These are phyloP conservation scores for Verasper variegatus DNA, from an alignment of 2,113 vertebrate species.

Conservation along the genomic window DNA sequence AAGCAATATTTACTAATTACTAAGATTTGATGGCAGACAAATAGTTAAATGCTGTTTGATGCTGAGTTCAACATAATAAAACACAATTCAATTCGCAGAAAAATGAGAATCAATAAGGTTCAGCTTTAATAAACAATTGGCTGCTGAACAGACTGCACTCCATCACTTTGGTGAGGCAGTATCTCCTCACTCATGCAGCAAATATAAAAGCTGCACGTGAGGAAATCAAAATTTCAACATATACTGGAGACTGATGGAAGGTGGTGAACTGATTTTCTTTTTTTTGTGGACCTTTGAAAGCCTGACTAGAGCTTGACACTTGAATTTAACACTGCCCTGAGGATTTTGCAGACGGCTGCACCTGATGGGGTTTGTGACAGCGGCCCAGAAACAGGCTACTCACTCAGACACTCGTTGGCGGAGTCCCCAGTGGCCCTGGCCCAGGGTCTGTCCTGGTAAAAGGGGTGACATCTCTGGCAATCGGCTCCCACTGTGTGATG, in stretches of 20 bases:
- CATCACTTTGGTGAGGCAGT: neutral
- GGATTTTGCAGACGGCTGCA: slow-evolving; percentile 38
- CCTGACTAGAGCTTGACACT: slow-evolving; percentile 41
- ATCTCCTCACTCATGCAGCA: neutral
- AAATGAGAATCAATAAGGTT: slow-evolving; percentile 24
- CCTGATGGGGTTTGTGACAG: slow-evolving; percentile 26
- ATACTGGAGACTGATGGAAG: neutral
- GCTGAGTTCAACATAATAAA: slow-evolving; percentile 16
- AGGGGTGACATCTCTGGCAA: slow-evolving; percentile 90
- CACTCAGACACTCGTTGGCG: slow-evolving; percentile 91
- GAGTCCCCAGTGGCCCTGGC: slow-evolving; percentile 86
- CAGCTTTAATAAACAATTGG: neutral
- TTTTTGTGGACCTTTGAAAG: slow-evolving; percentile 25
- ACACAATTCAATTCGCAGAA: slow-evolving; percentile 12
- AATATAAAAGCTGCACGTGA: slow-evolving; percentile 5
- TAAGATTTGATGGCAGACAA: neutral
- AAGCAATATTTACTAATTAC: neutral
- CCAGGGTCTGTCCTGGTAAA: slow-evolving; percentile 94
- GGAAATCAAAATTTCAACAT: neutral
- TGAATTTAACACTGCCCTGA: slow-evolving; percentile 45
- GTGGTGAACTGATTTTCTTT: slow-evolving; percentile 8
- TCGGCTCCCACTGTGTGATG: slow-evolving; percentile 89
- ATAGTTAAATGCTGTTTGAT: slow-evolving; percentile 7
- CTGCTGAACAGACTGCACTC: neutral
- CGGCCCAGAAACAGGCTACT: slow-evolving; percentile 76